Conservation (phyloP, 2,888 invertebrate genomes). For the Volucella zonaria region DNA sequence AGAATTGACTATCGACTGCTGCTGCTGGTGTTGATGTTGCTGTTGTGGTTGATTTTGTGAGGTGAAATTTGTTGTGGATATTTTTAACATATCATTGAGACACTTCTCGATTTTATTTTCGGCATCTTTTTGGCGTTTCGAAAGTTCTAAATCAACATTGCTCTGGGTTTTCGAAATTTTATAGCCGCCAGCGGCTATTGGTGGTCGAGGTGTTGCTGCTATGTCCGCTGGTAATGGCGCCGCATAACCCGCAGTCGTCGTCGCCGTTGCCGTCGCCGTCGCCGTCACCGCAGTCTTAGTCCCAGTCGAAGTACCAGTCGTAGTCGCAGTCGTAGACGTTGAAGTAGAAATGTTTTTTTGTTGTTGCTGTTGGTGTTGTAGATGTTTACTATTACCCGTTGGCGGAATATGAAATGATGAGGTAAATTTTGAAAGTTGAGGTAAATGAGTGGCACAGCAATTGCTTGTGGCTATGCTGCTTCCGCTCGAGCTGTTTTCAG, state of each 20-base stretch:
- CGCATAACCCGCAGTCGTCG: neutral
- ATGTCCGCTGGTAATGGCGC: slow-evolving; percentile 38
- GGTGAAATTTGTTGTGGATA: slow-evolving; percentile 75
- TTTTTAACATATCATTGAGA: slow-evolving; percentile 81
- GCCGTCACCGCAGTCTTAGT: neutral
- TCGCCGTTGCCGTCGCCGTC: slow-evolving; percentile 8
- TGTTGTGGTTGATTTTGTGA: slow-evolving; percentile 63
- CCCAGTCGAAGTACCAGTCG: slow-evolving; percentile 31
- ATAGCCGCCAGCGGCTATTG: slow-evolving; percentile 53
- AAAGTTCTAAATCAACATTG: slow-evolving; percentile 77
- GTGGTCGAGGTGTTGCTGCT: slow-evolving; percentile 45
- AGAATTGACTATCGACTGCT: slow-evolving; percentile 67
- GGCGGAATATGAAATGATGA: slow-evolving; percentile 81
- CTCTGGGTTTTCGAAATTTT: slow-evolving; percentile 78
- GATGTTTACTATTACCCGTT: slow-evolving; percentile 40
- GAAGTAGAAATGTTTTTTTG: slow-evolving; percentile 24
- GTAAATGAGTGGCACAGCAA: slow-evolving; percentile 81
- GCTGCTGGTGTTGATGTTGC: slow-evolving; percentile 55
- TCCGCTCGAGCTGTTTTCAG: slow-evolving; percentile 81
- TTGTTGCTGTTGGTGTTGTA: slow-evolving; percentile 65
- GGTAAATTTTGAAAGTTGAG: slow-evolving; percentile 81
- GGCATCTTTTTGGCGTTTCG: slow-evolving; percentile 81
- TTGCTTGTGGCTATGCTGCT: slow-evolving; percentile 81
- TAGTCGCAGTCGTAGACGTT: slow-evolving; percentile 31
- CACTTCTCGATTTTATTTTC: slow-evolving; percentile 82